Evolutionary conservation across 92 coral and sea anemone genomes (phyloP).

Genomic region (Epizoanthus fatuus): DNA sequence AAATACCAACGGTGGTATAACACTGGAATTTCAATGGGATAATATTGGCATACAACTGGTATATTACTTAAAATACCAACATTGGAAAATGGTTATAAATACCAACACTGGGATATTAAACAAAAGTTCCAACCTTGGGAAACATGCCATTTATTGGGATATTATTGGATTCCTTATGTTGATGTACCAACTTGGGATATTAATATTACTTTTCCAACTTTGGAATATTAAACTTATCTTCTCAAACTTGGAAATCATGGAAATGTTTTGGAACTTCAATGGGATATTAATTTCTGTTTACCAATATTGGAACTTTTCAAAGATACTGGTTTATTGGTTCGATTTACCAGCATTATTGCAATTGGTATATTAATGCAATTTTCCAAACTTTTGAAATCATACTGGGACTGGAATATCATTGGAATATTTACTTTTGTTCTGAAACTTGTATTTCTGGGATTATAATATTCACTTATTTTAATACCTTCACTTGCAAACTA

Average conservation of each 20-base stretch:
- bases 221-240: not conserved
- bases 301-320: no score
- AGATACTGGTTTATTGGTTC: no score
- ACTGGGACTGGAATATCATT: slow-evolving; percentile 4
- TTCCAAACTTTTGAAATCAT: not conserved
- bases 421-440: slow-evolving; percentile 33
- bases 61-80: not conserved
- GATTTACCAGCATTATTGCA: no score
- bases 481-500: slow-evolving; percentile 22
- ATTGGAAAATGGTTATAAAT: slow-evolving; percentile 34
- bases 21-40: no score
- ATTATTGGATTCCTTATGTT: slow-evolving; percentile 27
- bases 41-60: not conserved
- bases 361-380: not conserved
- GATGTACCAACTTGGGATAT: slow-evolving; percentile 12
- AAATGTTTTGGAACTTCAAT: not conserved
- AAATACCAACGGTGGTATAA: no score
- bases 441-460: slow-evolving; percentile 38
- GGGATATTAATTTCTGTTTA: not conserved
- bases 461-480: slow-evolving; percentile 14
- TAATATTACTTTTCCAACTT: slow-evolving; percentile 29
- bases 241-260: no score
- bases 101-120: slow-evolving; percentile 39
- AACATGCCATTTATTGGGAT: slow-evolving; percentile 40
- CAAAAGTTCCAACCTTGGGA: slow-evolving; percentile 45